Conservation (phyloP, 2,888 invertebrate species). For the Drosophila algonquin region DNA sequence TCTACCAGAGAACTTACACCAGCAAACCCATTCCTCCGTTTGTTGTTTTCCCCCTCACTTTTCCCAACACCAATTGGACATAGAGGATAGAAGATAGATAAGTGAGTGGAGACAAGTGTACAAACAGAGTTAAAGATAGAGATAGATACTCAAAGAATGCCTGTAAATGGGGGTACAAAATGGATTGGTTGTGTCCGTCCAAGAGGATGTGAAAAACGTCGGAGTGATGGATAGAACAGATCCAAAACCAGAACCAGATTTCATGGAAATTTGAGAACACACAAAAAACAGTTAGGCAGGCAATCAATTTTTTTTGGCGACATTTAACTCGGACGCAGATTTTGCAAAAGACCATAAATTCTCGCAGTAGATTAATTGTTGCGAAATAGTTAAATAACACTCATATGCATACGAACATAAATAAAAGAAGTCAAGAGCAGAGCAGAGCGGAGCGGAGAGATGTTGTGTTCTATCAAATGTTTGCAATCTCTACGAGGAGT, state of each 20-base stretch:
- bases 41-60: slow-evolving; percentile 4
- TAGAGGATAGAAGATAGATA: too few relatives aligned
- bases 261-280: slow-evolving; percentile 16
- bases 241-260: slow-evolving; percentile 12
- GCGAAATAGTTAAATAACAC: slow-evolving; percentile 43
- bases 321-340: slow-evolving; percentile 17
- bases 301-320: slow-evolving; percentile 17
- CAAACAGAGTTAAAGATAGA: slow-evolving; percentile 22
- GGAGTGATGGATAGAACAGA: slow-evolving; percentile 10
- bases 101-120: slow-evolving; percentile 59
- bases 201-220: slow-evolving; percentile 7
- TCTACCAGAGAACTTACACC: not conserved
- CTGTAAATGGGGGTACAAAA: slow-evolving; percentile 52
- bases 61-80: slow-evolving; percentile 4
- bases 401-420: slow-evolving; percentile 52
- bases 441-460: not conserved
- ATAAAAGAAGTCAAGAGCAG: slow-evolving; percentile 16
- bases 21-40: slow-evolving; percentile 7
- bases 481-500: slow-evolving; percentile 48
- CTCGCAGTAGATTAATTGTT: slow-evolving; percentile 49
- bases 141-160: slow-evolving; percentile 5
- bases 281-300: not conserved
- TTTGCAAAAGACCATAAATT: slow-evolving; percentile 30
- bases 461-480: slow-evolving; percentile 45
- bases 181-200: slow-evolving; percentile 9